A percentile compares a stretch with the other conserved stretches of the same genome.
Evolutionary conservation across 1,140 invertebrate genomes (phyloP).

Genomic region (Papilio xuthus): DNA sequence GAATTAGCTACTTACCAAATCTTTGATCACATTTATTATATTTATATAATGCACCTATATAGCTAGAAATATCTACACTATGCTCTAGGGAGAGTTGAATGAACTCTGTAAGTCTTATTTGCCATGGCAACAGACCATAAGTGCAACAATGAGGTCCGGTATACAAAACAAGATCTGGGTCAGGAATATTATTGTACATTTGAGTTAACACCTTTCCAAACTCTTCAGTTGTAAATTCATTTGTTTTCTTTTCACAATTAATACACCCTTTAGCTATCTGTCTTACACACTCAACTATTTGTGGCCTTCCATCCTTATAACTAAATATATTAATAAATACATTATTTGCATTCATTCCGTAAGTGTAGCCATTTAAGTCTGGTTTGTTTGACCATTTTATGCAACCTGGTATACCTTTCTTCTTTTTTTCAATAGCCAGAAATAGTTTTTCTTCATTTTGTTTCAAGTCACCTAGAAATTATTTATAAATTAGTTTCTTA

Average conservation of each 20-base stretch:
- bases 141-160: conserved; percentile 83
- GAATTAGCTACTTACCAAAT: conserved; percentile 83
- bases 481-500: neutral
- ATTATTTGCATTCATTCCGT: conserved; percentile 81
- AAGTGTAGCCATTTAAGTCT: conserved; percentile 80
- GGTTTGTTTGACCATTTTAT: conserved; percentile 82
- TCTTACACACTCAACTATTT: conserved; percentile 76
- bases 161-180: conserved; percentile 85
- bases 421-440: conserved; percentile 79
- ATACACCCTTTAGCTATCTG: conserved; percentile 59
- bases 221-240: conserved; percentile 67
- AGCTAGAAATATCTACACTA: conserved; percentile 81
- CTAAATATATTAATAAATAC: conserved; percentile 74
- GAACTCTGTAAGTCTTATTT: conserved; percentile 87
- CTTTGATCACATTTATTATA: conserved; percentile 86
- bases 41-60: conserved; percentile 82
- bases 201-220: conserved; percentile 79
- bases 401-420: conserved; percentile 79
- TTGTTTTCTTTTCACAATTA: conserved; percentile 48
- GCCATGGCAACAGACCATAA: conserved; percentile 86
- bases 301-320: conserved; percentile 81
- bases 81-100: conserved; percentile 82
- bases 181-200: conserved; percentile 82
- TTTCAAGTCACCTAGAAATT: conserved; percentile 82
- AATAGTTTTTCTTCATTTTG: conserved; percentile 82